Conservation (phyloP, 2,888 invertebrate species). For the Leucozona laternaria region DNA sequence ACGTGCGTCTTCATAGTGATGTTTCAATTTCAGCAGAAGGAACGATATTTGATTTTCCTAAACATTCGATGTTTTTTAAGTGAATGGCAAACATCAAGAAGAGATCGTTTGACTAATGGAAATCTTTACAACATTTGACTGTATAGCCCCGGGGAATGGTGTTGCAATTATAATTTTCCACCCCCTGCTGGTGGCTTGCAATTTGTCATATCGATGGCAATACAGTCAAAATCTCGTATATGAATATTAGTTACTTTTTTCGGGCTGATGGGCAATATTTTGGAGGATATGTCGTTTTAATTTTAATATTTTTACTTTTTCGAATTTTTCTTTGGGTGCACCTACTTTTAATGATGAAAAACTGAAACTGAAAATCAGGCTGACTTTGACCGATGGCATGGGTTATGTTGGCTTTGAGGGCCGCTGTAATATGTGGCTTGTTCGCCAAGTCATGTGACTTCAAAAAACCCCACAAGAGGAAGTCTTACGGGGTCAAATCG, state of each 20-base stretch:
- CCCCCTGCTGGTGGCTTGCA: conserved; percentile 31
- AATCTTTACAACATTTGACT: conserved; percentile 21
- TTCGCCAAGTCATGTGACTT: too few species aligned
- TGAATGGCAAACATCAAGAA: conserved; percentile 45
- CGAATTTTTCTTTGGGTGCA: too few species aligned
- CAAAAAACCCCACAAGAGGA: too few species aligned
- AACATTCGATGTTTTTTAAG: conserved; percentile 42
- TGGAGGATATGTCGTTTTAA: too few species aligned
- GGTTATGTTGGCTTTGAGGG: too few species aligned
- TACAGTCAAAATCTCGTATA: background rate
- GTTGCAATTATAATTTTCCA: conserved; percentile 56
- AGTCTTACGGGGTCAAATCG: too few species aligned
- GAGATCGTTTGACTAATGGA: conserved; percentile 43
- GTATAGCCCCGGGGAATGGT: background rate
- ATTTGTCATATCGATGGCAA: conserved; percentile 38
- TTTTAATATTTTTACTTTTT: too few species aligned
- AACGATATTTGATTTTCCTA: conserved; percentile 37
- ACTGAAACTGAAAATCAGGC: too few species aligned
- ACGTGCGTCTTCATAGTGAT: conserved; percentile 6
- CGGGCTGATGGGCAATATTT: too few species aligned
- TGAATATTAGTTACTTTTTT: background rate
- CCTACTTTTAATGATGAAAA: too few species aligned
- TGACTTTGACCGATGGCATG: too few species aligned
- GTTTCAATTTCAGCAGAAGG: conserved; percentile 30
- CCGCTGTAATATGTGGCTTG: too few species aligned